Evolutionary conservation across 2,888 invertebrate species (phyloP).

Genomic region (Clivina fossor): DNA sequence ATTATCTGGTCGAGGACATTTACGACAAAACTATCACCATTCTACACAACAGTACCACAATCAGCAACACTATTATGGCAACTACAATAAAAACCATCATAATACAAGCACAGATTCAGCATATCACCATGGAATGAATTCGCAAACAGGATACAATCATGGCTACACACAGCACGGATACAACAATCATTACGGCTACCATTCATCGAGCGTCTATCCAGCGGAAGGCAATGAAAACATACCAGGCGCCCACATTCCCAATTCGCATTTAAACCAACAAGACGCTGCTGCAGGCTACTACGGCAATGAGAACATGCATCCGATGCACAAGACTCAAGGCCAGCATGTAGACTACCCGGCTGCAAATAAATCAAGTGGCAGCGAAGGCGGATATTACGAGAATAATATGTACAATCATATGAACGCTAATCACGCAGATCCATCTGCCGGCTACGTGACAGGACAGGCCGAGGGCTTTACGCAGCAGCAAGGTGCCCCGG

Average conservation of each 20-base stretch:
- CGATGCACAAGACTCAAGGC: constrained; percentile 47
- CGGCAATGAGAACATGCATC: constrained; percentile 47
- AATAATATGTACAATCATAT: constrained; percentile 55
- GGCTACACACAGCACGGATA: constrained; percentile 49
- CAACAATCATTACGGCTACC: constrained; percentile 49
- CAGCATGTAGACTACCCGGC: constrained; percentile 44
- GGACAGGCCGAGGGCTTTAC: constrained; percentile 53
- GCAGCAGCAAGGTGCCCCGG: constrained; percentile 53
- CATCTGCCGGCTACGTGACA: constrained; percentile 54
- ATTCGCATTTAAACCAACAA: constrained; percentile 47
- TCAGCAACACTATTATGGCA: constrained; percentile 55
- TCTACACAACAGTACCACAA: constrained; percentile 53
- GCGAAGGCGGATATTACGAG: constrained; percentile 58
- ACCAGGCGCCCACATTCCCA: constrained; percentile 40
- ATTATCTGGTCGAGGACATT: constrained; percentile 43
- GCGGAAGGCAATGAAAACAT: constrained; percentile 47
- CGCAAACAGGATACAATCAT: constrained; percentile 47
- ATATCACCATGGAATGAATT: constrained; percentile 45
- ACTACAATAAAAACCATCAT: constrained; percentile 59
- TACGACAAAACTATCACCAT: constrained; percentile 52
- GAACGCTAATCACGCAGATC: constrained; percentile 53
- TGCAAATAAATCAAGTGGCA: constrained; percentile 39
- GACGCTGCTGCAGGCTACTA: constrained; percentile 46
- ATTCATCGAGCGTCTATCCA: constrained; percentile 48
- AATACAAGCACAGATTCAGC: constrained; percentile 46